Base-by-base conservation (phyloP, 2,797 vertebrate genomes). In the Cuniculus paca region DNA sequence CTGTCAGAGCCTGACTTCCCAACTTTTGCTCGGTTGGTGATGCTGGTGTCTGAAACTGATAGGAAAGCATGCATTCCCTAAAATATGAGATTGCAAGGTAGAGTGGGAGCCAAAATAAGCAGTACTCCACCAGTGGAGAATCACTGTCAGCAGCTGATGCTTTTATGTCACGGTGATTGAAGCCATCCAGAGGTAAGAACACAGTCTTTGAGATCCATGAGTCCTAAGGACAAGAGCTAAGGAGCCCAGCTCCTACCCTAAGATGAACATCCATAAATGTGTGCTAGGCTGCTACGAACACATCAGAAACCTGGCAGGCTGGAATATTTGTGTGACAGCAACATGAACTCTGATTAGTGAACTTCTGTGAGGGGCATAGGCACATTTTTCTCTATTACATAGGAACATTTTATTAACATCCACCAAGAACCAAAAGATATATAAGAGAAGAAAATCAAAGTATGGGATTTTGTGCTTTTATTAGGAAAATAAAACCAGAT, bases 401-500 rank as follows among this genome's bases (percentile, higher is more conserved):
- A 48, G 34, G 60, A 81, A 54, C 9, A n/a, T 89, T 88, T 90
- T 82, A 90, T 74, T 75, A 86, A 75, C 22, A 52, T 72, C 56
- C 58, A 90, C 1, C 36, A 88, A 96, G 74, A 94, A 75, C 54
- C 36, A 65, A 79, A 83, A 89, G 75, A 74, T 58, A 79, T 26
- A 39, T 22, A 56, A 81, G 84, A 80, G 88, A 92, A 92, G 72
- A 97, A 97, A 96, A 97, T 95, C 48, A 97, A 97, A 98, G 97
- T 95, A 96, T 72, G 75, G 93, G 90, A 97, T 97, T 97, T 90
- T 90, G 88, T 63, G 89, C 80, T 97, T 98, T 96, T 91, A 90
- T 97, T 97, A 97, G 88, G 90, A 98, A 97, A 98, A 98, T 95
- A 97, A 97, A 98, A 97, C 94, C 97, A 97, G 86, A 97, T 97